Percentiles rank a stretch among this genome's conserved stretches.
Evolutionary conservation across 1,140 invertebrate genomes (phyloP).

Genomic region (Parasteatoda tepidariorum): DNA sequence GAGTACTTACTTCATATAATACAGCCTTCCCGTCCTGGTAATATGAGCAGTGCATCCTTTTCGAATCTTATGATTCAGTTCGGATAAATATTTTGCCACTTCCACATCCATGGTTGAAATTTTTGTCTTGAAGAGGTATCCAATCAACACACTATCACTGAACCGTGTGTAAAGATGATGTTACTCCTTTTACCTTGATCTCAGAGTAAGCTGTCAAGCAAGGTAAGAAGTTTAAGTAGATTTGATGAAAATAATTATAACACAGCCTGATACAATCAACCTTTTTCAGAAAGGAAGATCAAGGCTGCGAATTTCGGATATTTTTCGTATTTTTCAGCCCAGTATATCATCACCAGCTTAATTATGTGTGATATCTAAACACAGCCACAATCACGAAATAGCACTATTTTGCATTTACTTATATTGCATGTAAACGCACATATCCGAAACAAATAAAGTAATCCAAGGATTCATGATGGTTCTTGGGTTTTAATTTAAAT

Average conservation of each 20-base stretch:
- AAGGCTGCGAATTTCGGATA: neutral
- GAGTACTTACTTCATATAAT: slow-evolving; percentile 83
- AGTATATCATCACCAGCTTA: slow-evolving; percentile 1
- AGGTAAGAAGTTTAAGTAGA: no score
- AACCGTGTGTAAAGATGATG: neutral
- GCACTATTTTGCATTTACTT: neutral
- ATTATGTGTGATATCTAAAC: no score
- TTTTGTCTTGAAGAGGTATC: neutral
- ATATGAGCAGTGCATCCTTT: slow-evolving; percentile 79
- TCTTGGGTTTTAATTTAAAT: no score
- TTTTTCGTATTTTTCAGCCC: neutral
- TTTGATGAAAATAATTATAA: no score
- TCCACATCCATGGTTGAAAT: slow-evolving; percentile 54
- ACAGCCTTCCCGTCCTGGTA: slow-evolving; percentile 79
- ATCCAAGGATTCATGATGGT: no score
- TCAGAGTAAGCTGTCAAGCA: no score
- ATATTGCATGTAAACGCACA: neutral
- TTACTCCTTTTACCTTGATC: neutral
- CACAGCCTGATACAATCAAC: no score
- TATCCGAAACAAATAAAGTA: neutral
- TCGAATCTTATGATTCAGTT: slow-evolving; percentile 63
- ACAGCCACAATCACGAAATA: neutral
- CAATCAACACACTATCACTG: neutral
- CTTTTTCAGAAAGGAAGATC: slow-evolving; percentile 2
- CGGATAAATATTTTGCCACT: slow-evolving; percentile 62